phyloP scores from a whole-genome alignment of 2,797 vertebrate genomes.

The Octomys mimax region DNA sequence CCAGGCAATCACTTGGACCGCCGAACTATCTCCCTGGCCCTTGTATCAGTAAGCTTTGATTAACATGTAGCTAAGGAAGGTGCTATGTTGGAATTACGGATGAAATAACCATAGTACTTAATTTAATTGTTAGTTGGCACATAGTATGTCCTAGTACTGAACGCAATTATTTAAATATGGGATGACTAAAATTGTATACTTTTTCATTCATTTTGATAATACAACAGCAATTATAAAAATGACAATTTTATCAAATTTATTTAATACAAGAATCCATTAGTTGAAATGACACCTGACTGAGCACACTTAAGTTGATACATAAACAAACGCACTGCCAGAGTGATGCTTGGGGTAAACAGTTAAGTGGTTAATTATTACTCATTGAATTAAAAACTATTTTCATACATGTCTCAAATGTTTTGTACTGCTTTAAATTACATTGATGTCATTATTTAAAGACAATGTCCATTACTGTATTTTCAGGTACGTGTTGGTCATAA shows the following conservation, averaged over 20 bases:
- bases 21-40: no score
- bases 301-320: background rate
- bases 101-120: background rate
- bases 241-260: background rate
- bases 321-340: background rate
- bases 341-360: background rate
- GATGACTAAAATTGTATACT: background rate
- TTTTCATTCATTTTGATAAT: background rate
- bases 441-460: background rate
- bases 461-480: background rate
- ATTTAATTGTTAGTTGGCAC: background rate
- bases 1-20: no score
- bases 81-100: background rate
- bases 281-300: background rate
- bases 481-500: background rate
- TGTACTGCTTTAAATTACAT: background rate
- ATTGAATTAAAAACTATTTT: background rate
- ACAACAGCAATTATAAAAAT: background rate
- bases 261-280: background rate
- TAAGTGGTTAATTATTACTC: background rate
- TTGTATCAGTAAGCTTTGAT: background rate
- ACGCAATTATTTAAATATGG: background rate
- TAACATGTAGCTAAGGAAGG: background rate
- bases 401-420: background rate
- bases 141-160: background rate